These are phyloP conservation scores for Hephaestus fuliginosus DNA, from an alignment of 2,797 vertebrate species.

Conservation along the genomic window DNA sequence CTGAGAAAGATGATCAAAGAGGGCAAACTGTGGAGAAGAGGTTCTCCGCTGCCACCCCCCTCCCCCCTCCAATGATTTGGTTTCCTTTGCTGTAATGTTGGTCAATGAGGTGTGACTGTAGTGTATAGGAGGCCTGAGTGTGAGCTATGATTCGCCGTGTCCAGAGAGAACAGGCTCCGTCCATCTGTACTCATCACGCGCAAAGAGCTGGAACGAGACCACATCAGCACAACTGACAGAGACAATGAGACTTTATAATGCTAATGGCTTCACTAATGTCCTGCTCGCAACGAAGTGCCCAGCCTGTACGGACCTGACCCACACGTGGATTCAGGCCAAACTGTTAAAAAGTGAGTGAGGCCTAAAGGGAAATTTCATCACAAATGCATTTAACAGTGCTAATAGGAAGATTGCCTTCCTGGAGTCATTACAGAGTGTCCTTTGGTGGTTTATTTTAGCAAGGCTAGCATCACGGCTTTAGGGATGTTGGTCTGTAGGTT, in stretches of 20 bases:
- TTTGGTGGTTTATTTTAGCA: neutral
- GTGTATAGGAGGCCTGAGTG: conserved; percentile 72
- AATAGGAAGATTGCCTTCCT: neutral
- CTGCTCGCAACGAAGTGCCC: conserved; percentile 56
- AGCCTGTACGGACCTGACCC: conserved; percentile 14
- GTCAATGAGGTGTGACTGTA: conserved; percentile 81
- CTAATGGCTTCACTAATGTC: conserved; percentile 69
- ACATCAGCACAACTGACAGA: conserved; percentile 84
- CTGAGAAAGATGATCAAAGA: conserved; percentile 57
- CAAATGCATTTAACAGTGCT: neutral
- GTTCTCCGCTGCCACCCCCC: conserved; percentile 47
- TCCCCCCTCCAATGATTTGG: conserved; percentile 70
- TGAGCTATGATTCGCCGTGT: conserved; percentile 77
- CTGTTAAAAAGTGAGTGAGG: conserved; percentile 17
- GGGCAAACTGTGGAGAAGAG: conserved; percentile 58
- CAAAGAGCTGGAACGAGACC: conserved; percentile 74
- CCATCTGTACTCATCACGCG: conserved; percentile 80
- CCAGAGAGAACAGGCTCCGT: conserved; percentile 72
- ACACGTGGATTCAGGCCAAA: conserved; percentile 39
- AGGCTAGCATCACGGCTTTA: no score
- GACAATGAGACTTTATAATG: conserved; percentile 80
- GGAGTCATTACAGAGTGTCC: neutral
- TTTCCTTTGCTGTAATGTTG: conserved; percentile 78
- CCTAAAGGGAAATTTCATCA: conserved; percentile 11
- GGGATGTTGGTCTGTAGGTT: neutral